Percentiles rank a stretch among this genome's conserved stretches.
phyloP scores from a whole-genome alignment of 2,888 invertebrate species.

The Spatulosminthurus flaviceps region DNA sequence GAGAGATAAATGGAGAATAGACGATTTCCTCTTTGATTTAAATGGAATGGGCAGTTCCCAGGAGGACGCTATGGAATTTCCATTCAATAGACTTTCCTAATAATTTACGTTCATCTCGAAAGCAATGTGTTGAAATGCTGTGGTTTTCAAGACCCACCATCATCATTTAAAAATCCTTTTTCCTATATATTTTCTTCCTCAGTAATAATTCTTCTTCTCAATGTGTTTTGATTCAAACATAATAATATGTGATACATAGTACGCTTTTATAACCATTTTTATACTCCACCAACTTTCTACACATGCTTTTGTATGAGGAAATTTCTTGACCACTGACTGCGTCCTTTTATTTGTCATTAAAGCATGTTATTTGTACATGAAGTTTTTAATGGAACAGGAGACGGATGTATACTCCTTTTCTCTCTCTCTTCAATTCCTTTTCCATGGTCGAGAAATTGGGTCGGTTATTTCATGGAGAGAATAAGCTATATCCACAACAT shows the following conservation, averaged over 20 bases:
- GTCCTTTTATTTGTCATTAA: conserved; percentile 5
- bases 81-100: conserved; percentile 35
- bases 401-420: not conserved
- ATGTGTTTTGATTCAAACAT: not conserved
- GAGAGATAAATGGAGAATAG: not conserved
- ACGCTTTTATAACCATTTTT: no score
- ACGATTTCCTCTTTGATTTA: conserved; percentile 19
- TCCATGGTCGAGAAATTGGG: not conserved
- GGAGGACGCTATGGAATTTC: conserved; percentile 39
- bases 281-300: no score
- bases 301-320: not conserved
- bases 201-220: no score
- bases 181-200: not conserved
- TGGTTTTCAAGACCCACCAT: conserved; percentile 26
- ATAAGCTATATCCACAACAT: no score
- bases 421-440: not conserved
- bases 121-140: conserved; percentile 43
- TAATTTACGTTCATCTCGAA: conserved; percentile 44
- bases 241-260: no score
- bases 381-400: not conserved
- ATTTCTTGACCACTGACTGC: not conserved
- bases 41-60: conserved; percentile 11
- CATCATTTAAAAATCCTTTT: conserved; percentile 7
- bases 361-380: conserved; percentile 18
- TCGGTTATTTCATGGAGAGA: not conserved